Evolutionary conservation across 2,888 invertebrate species (phyloP).

Genomic region (Drosophila lacicola): DNA sequence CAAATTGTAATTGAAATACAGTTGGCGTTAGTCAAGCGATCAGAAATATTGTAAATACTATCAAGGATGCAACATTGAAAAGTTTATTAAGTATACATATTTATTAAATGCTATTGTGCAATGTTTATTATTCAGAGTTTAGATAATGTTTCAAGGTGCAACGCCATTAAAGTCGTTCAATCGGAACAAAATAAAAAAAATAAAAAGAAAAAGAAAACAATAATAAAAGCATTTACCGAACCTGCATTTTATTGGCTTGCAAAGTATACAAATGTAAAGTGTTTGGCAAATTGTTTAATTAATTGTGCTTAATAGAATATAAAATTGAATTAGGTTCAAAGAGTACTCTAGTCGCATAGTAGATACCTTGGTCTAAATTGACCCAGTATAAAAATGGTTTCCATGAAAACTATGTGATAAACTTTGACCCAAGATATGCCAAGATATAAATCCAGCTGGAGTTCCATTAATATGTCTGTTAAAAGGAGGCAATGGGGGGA

Average conservation of each 20-base stretch:
- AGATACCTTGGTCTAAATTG: background rate
- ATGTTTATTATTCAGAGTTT: constrained; percentile 29
- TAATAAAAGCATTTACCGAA: constrained; percentile 47
- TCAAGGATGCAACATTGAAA: constrained; percentile 74
- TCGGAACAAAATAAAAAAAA: constrained; percentile 34
- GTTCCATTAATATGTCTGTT: no score
- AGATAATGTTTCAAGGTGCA: constrained; percentile 40
- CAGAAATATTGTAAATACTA: constrained; percentile 66
- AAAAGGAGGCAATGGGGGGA: no score
- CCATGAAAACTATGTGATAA: no score
- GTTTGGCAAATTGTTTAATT: constrained; percentile 12
- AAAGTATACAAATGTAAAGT: constrained; percentile 25
- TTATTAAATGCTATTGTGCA: constrained; percentile 11
- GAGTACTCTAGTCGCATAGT: background rate
- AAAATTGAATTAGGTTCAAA: constrained; percentile 11
- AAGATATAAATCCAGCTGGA: no score
- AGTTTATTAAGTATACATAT: constrained; percentile 18
- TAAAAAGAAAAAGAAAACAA: constrained; percentile 3
- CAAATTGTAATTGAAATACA: constrained; percentile 64
- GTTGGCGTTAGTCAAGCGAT: constrained; percentile 66
- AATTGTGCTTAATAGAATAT: constrained; percentile 15
- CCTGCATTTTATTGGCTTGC: constrained; percentile 36
- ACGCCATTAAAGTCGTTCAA: constrained; percentile 42
- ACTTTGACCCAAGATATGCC: no score
- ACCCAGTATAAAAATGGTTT: background rate